phyloP scores from a whole-genome alignment of 2,797 vertebrate species.

The Microcaecilia unicolor region DNA sequence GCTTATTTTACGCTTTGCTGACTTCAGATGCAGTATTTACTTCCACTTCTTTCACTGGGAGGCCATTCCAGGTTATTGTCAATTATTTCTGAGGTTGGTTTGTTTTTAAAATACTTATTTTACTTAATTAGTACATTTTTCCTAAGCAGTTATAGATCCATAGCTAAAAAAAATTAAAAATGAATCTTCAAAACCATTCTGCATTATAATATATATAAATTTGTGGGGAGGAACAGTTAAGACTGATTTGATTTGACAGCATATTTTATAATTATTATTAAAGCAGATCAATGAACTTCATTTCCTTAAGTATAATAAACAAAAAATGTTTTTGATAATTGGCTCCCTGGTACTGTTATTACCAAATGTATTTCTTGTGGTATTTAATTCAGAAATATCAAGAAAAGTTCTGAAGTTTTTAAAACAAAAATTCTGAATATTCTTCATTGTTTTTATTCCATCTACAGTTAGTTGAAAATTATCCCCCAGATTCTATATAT shows the following conservation, averaged over 20 bases:
- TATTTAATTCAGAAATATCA: too few species aligned
- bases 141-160: constrained; percentile 7
- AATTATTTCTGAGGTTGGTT: background rate
- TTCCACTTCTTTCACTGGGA: too few species aligned
- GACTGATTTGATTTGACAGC: constrained; percentile 12
- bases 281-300: constrained; percentile 13
- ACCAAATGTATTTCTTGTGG: constrained; percentile 9
- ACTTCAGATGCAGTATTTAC: too few species aligned
- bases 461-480: too few species aligned
- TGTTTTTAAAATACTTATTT: background rate
- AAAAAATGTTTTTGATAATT: constrained; percentile 3
- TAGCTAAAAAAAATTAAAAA: constrained; percentile 6
- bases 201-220: constrained; percentile 4
- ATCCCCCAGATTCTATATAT: too few species aligned
- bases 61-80: too few species aligned
- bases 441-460: too few species aligned
- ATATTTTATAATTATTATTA: constrained; percentile 6
- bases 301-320: constrained; percentile 13
- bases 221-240: constrained; percentile 1
- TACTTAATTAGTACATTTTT: constrained; percentile 8
- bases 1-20: too few species aligned
- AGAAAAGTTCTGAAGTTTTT: too few species aligned
- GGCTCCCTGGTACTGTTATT: background rate
- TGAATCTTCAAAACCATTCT: constrained; percentile 17
- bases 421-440: too few species aligned